Percentiles rank a stretch among this genome's conserved stretches.
These are phyloP conservation scores for Microplitis mediator DNA, from an alignment of 1,140 invertebrate species.

Conservation along the genomic window DNA sequence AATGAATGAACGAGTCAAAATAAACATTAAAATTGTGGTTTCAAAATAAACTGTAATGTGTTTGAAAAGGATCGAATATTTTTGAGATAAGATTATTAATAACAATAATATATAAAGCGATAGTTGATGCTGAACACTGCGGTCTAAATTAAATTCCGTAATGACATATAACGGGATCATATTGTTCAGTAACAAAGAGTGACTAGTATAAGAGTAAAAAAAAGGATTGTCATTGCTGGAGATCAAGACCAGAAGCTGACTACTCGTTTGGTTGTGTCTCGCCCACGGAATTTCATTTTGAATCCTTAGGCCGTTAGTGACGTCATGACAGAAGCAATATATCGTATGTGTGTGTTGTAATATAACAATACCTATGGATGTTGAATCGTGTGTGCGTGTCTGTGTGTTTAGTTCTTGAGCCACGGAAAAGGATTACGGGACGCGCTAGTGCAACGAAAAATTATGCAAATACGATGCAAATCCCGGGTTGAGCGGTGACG, in stretches of 20 bases:
- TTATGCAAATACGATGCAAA: slow-evolving; percentile 63
- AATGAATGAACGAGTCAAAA: no score
- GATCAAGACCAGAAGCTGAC: slow-evolving; percentile 17
- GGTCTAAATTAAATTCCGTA: no score
- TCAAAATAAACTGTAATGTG: no score
- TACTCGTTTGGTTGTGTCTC: not conserved
- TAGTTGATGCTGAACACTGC: no score
- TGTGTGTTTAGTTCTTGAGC: not conserved
- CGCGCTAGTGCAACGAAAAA: slow-evolving; percentile 53
- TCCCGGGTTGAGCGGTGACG: slow-evolving; percentile 50
- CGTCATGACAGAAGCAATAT: slow-evolving; percentile 12
- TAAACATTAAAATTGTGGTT: no score
- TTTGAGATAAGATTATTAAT: no score
- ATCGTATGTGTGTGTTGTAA: not conserved
- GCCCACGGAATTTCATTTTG: slow-evolving; percentile 8
- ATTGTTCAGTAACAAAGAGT: not conserved
- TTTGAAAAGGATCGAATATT: no score
- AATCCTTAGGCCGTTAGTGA: slow-evolving; percentile 1
- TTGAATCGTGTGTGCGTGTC: not conserved
- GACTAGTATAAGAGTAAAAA: not conserved
- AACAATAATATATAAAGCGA: no score
- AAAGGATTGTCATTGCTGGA: not conserved
- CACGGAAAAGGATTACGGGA: slow-evolving; percentile 42
- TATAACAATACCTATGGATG: no score
- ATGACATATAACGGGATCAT: not conserved